A percentile compares a stretch with the other conserved stretches of the same genome.
Evolutionary conservation across 2,888 invertebrate species (phyloP).

Genomic region (Eubasilissa splendida): DNA sequence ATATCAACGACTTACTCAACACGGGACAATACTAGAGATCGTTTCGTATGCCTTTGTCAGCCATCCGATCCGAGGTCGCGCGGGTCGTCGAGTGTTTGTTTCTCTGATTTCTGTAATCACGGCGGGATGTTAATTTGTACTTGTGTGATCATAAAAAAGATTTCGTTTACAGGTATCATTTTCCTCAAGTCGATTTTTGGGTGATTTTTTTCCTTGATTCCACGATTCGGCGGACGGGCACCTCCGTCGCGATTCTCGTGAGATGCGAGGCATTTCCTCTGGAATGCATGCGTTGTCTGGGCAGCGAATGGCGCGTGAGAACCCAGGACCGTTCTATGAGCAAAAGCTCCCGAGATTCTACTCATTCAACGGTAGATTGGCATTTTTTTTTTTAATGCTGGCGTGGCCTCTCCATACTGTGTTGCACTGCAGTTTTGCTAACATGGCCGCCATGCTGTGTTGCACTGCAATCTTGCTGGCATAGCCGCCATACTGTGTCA

Average conservation of each 20-base stretch:
- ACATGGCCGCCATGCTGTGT: too few relatives aligned
- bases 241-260: neutral
- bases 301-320: neutral
- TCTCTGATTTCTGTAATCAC: slow-evolving; percentile 43
- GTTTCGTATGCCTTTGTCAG: slow-evolving; percentile 50
- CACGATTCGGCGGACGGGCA: neutral
- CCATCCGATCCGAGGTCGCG: slow-evolving; percentile 40
- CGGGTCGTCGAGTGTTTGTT: slow-evolving; percentile 43
- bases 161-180: neutral
- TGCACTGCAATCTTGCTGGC: too few relatives aligned
- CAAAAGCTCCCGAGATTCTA: neutral
- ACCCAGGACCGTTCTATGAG: too few relatives aligned
- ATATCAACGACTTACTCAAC: slow-evolving; percentile 49
- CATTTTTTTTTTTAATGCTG: neutral
- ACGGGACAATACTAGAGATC: slow-evolving; percentile 49
- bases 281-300: slow-evolving; percentile 1
- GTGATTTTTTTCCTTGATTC: too few relatives aligned
- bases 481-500: too few relatives aligned
- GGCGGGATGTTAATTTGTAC: slow-evolving; percentile 42
- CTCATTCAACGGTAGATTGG: neutral
- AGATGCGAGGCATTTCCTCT: slow-evolving; percentile 13
- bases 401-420: neutral
- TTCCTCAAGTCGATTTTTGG: neutral
- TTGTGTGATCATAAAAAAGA: slow-evolving; percentile 39
- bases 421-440: too few relatives aligned